Evolutionary conservation across 2,113 vertebrate genomes (phyloP), one percentile per base, ranked within the genome.

Genomic region (Calyptommatus sinebrachiatus): DNA sequence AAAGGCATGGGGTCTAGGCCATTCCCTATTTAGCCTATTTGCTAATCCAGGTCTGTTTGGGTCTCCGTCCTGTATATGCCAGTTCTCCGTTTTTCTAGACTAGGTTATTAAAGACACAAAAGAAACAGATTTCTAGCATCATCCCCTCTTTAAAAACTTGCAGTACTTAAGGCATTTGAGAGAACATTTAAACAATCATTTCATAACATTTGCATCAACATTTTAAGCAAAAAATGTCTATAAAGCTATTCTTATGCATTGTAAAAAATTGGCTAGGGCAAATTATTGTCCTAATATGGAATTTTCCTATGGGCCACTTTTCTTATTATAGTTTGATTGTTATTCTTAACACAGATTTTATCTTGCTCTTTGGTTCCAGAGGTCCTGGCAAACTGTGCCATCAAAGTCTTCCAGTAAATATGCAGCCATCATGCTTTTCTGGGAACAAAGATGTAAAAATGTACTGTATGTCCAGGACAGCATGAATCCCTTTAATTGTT

Each of bases 401-500:
- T 77, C 74, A 76, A 82, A 83, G 73, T 46, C 18, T 50, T 74
- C 71, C 76, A 88, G 84, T 88, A 88, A 76, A 83, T 83, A 73
- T 3, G 1, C n/a, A 45, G 26, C 84, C 57, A 81, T 63, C n/a
- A 62, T 84, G 83, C 88, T 85, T 80, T 12, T 50, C 0, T 78
- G 1, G 81, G 81, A 83, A 78, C 82, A 86, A 84, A 91, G 84
- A 85, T 87, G 79, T 76, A 60, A 83, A 83, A 48, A 70, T 1
- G 22, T 81, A 84, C 83, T 90, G 67, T 46, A 71, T 72, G 62
- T 48, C 26, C 72, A 16, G 65, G 71, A 62, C 62, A 16, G 53
- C 68, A 62, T 89, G 86, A 93, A 87, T 88, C 88, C 81, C 73
- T 83, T 87, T 82, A 8, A 87, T 14, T 92, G 88, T 92, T 62